Base-by-base conservation (phyloP, 2,113 vertebrate genomes). In the Chrysemys picta region DNA sequence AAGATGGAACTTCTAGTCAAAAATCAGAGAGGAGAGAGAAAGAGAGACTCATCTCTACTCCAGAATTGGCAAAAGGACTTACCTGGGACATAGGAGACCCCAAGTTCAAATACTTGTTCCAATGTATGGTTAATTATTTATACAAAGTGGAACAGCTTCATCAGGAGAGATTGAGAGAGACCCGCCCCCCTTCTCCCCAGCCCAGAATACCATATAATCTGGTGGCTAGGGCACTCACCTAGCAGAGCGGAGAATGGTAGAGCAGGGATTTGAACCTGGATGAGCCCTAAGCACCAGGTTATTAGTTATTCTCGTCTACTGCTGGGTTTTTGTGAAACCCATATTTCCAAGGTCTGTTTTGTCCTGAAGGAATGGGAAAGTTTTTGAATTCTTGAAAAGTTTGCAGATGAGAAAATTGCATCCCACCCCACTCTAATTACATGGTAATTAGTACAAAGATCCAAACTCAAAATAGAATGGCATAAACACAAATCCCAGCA, bases 381-480 rank as follows among this genome's bases (percentile, higher is more conserved):
- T 72, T 38, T 72, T 72, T 19, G 19, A 38, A 72, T 38, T 38
- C 21, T 72, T 69, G 65, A 38, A 19, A 69, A 69, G 17, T 38
- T 38, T 72, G 65, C 5, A 10, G 65, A n/a, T 38, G n/a, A 72
- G 9, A 38, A 38, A 72, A 21, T 5, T 72, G 65, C n/a, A 38
- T 72, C 35, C 62, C 31, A n/a, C 17, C 17, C 19, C n/a, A 22
- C n/a, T 72, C n/a, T 72, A 72, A n/a, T 80, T 1, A 1, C 29
- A 84, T 90, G 59, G 89, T 94, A 91, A 89, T 96, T 95, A 95
- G 93, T 85, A 80, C 1, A 79, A 3, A 62, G 89, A 85, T 92
- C 95, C 56, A 91, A 94, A 94, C 75, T 69, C 35, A 45, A 42
- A 91, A 92, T 89, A 47, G 93, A 93, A 75, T 50, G 91, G 50